Percentiles rank a stretch among this genome's conserved stretches.
phyloP scores from a whole-genome alignment of 2,113 vertebrate species.

The Zosterops japonicus region DNA sequence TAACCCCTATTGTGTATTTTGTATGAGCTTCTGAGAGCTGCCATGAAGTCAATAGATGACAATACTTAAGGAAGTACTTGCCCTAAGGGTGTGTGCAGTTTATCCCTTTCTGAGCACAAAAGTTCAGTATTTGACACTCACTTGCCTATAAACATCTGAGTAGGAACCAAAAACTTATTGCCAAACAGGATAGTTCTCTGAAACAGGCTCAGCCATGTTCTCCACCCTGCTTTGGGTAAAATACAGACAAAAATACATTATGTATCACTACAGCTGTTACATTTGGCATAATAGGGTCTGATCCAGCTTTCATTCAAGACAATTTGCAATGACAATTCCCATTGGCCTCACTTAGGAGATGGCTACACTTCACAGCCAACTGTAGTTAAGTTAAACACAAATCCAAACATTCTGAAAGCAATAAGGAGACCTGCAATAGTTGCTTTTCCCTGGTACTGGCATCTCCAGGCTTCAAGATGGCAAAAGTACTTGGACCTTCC shows the following conservation, averaged over 20 bases:
- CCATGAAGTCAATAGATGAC: constrained; percentile 1
- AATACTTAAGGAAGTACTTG: background rate
- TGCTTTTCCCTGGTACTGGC: background rate
- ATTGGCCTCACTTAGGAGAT: background rate
- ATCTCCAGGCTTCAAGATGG: background rate
- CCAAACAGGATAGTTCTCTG: background rate
- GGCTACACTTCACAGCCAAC: background rate
- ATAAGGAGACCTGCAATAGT: background rate
- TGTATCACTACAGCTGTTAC: background rate
- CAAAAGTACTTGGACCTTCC: background rate
- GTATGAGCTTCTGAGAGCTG: background rate
- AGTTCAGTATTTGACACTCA: background rate
- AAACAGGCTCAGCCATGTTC: background rate
- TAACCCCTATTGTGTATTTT: constrained; percentile 4
- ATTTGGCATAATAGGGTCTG: background rate
- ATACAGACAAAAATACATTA: background rate
- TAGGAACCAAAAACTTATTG: background rate
- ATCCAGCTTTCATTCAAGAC: background rate
- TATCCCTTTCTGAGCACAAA: background rate
- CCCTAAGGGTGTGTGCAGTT: background rate
- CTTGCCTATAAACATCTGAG: background rate
- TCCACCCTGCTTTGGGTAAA: background rate
- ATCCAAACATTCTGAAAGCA: background rate
- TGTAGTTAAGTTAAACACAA: background rate
- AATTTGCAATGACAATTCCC: background rate